Base-by-base conservation (phyloP, 2,113 vertebrate species). In the Gavialis gangeticus region DNA sequence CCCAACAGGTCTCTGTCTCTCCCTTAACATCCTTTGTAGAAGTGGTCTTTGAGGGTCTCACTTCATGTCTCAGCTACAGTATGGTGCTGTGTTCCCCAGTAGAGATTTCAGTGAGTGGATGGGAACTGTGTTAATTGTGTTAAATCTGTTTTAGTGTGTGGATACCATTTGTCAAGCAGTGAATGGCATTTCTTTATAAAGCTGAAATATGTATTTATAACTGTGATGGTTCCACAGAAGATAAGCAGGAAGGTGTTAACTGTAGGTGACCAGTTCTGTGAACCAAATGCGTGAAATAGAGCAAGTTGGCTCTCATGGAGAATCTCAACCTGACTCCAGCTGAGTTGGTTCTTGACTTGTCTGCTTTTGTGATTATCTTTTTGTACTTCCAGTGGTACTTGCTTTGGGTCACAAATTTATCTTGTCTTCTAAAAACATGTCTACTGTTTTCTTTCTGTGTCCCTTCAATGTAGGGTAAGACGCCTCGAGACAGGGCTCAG, bases 401-500 rank as follows among this genome's bases (percentile, higher is more conserved):
- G 76, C 7, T 84, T 3, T 75, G 64, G 10, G 12, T 79, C 1
- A 0, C 55, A 18, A 16, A 88, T 92, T 86, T 24, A 22, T 54
- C 28, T 85, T 10, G 66, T 87, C 24, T 78, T 95, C 34, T 85
- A 79, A 75, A 77, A 7, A 3, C 12, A 3, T 69, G 58, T 58
- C 37, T 19, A 93, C 87, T 27, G 46, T 4, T 89, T 90, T 87
- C 57, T 81, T 69, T 93, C 83, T 4, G 0, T 85, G 55, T 75
- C 76, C 93, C 37, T 80, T 84, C 24, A 5, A 81, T 97, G 3
- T 95, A 99, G 99, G 99, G 99, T 59, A 99, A 99, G 97, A 99
- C 99, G 1, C 97, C 99, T 14, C 98, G 97, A 62, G 99, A 99
- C 71, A 99, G 98, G 95, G 99, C 98, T 94, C 98, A 98, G 94